Base-by-base conservation (phyloP, 2,888 invertebrate genomes). In the Julus scanicus region DNA sequence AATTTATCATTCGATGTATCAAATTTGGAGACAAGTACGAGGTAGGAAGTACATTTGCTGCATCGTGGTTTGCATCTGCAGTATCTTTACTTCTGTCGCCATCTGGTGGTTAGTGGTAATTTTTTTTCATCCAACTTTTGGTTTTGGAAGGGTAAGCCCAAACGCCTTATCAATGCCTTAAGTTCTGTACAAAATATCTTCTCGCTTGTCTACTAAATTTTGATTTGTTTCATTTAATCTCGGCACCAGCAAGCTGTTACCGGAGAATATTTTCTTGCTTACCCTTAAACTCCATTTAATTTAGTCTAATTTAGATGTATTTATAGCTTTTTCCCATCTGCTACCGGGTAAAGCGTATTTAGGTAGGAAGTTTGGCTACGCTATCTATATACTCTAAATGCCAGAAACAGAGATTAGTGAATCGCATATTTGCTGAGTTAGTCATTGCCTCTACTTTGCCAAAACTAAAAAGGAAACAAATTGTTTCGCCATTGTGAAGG, bases 151-250 rank as follows among this genome's bases (percentile, higher is more conserved):
- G 17, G 57, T n/a, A 63, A 63, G 4, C 57, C n/a, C 57, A 6
- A n/a, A n/a, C 17, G n/a, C n/a, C 57, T 63, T 63, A n/a, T 63
- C 57, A 6, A n/a, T 63, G 57, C 57, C 57, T n/a, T n/a, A 63
- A 44, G 6, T 63, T 5, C 57, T n/a, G n/a, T 63, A 63, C n/a
- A n/a, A 17, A 63, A 63, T 63, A 63, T n/a, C 17, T 63, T 5
- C 57, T n/a, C 57, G 57, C 57, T n/a, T 63, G 57, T 63, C 57
- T 63, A 63, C 57, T 63, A 63, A 63, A 63, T 63, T 63, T 63
- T 63, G 57, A 63, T 63, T 63, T 63, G 57, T 63, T 63, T 63
- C 57, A 63, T 63, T 63, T 63, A n/a, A n/a, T 63, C 57, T 63
- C 57, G n/a, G 57, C 57, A 63, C 57, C 5, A n/a, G 57, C 57